Base-by-base conservation (phyloP, 2,113 vertebrate species). In the Scomber scombrus region DNA sequence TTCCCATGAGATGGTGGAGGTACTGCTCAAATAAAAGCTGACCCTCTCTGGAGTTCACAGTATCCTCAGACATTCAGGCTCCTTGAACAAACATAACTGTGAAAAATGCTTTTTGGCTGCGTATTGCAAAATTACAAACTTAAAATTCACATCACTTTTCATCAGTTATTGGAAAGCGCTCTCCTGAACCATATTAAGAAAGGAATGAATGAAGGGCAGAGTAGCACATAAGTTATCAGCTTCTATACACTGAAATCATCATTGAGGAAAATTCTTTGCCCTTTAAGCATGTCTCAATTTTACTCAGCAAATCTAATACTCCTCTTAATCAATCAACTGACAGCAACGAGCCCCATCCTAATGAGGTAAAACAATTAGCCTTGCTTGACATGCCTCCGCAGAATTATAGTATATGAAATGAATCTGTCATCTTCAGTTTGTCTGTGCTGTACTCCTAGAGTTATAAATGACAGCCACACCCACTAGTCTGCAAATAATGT, bases 11-110 rank as follows among this genome's bases (percentile, higher is more conserved):
- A 67, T 34, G 45, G 66, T 69, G 26, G 34, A 51, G 26, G 60
- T 57, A 21, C 69, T 40, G 26, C 45, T 73, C 55, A 70, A 79
- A 84, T 66, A 75, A 62, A 71, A 34, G 66, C 66, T 73, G 61
- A 72, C 78, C 57, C 65, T 69, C n/a, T 47, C 14, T 9, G 49
- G 47, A 64, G 52, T 71, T 80, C 50, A 72, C 61, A 60, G 47
- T 49, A 75, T 77, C 72, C 31, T 80, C 75, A 75, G 74, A 86
- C 65, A 71, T 68, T 58, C 56, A 57, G 61, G 50, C 70, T 61
- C 51, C 56, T 18, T 61, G 61, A 47, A 57, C 55, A 78, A 84
- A 81, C 77, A 75, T 1, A 12, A 47, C 47, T 12, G 47, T 67
- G 19, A 58, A 31, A 71, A 47, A 70, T 60, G 14, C 31, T 31